phyloP scores from a whole-genome alignment of 2,888 invertebrate species.

The Philereme vetulata region DNA sequence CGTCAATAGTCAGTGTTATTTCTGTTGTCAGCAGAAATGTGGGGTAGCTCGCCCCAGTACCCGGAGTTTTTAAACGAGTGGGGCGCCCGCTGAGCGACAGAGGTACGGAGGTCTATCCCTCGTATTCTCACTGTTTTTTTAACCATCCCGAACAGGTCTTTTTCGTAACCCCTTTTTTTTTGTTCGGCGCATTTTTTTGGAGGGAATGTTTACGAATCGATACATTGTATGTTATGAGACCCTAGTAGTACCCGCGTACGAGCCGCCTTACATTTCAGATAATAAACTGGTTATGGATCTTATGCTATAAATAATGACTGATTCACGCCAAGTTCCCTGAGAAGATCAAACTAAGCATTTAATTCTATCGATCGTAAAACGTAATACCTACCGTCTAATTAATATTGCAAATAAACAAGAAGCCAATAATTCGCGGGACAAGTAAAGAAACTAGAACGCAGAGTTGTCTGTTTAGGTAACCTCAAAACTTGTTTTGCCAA shows the following conservation, averaged over 20 bases:
- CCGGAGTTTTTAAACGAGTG: constrained; percentile 67
- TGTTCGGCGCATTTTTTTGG: constrained; percentile 70
- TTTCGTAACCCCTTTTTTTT: constrained; percentile 76
- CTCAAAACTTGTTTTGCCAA: constrained; percentile 60
- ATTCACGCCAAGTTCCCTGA: constrained; percentile 32
- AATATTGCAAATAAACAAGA: constrained; percentile 38
- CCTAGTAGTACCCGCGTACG: constrained; percentile 56
- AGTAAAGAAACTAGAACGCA: constrained; percentile 56
- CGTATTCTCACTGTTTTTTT: constrained; percentile 74
- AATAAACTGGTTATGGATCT: constrained; percentile 42
- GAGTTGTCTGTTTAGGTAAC: constrained; percentile 56
- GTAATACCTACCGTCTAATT: constrained; percentile 24
- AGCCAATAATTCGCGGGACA: constrained; percentile 48
- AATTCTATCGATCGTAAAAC: constrained; percentile 21
- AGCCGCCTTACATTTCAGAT: constrained; percentile 44
- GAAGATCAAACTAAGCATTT: constrained; percentile 26
- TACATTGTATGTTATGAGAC: constrained; percentile 70
- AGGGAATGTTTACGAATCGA: constrained; percentile 75
- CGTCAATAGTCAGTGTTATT: constrained; percentile 63
- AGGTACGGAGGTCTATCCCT: constrained; percentile 81
- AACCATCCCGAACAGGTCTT: constrained; percentile 67
- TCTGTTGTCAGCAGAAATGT: constrained; percentile 72
- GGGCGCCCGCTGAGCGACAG: constrained; percentile 75
- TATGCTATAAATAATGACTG: constrained; percentile 39
- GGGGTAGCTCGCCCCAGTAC: constrained; percentile 72